A percentile compares a stretch with the other conserved stretches of the same genome.
phyloP scores from a whole-genome alignment of 2,888 invertebrate genomes.

The Hypercompe scribonia region DNA sequence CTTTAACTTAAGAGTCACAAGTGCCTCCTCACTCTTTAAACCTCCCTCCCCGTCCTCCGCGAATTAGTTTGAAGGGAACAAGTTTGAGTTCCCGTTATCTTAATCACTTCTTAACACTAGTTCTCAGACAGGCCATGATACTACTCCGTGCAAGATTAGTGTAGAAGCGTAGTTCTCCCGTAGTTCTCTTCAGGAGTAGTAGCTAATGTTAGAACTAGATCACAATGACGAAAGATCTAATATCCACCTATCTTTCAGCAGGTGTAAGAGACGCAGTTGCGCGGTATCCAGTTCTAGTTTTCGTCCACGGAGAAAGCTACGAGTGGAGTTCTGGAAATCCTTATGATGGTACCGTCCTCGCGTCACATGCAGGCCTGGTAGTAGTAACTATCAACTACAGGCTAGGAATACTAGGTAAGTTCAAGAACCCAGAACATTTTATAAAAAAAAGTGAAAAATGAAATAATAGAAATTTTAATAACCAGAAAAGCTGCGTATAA shows the following conservation, averaged over 20 bases:
- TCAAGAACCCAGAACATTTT: background rate
- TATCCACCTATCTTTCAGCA: constrained; percentile 73
- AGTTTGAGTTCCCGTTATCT: too few species aligned
- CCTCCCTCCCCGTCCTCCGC: too few species aligned
- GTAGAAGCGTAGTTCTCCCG: too few species aligned
- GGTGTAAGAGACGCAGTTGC: constrained; percentile 87
- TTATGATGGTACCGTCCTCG: constrained; percentile 98
- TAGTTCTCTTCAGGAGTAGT: background rate
- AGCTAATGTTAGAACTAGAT: background rate
- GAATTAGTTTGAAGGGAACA: too few species aligned
- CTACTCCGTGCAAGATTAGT: too few species aligned
- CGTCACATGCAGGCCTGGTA: constrained; percentile 96
- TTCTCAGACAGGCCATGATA: too few species aligned
- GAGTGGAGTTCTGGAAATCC: constrained; percentile 99
- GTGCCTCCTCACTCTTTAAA: too few species aligned
- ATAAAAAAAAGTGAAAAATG: too few species aligned
- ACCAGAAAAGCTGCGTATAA: too few species aligned
- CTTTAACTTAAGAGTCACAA: too few species aligned
- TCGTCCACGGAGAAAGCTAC: constrained; percentile 97
- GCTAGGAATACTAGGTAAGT: constrained; percentile 91
- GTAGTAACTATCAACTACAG: constrained; percentile 96
- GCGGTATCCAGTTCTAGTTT: constrained; percentile 96
- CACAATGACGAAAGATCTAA: constrained; percentile 28
- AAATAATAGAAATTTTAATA: too few species aligned
- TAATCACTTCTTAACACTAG: too few species aligned